These are phyloP conservation scores for Netelia fuscicornis DNA, from an alignment of 2,888 invertebrate genomes.

Conservation along the genomic window DNA sequence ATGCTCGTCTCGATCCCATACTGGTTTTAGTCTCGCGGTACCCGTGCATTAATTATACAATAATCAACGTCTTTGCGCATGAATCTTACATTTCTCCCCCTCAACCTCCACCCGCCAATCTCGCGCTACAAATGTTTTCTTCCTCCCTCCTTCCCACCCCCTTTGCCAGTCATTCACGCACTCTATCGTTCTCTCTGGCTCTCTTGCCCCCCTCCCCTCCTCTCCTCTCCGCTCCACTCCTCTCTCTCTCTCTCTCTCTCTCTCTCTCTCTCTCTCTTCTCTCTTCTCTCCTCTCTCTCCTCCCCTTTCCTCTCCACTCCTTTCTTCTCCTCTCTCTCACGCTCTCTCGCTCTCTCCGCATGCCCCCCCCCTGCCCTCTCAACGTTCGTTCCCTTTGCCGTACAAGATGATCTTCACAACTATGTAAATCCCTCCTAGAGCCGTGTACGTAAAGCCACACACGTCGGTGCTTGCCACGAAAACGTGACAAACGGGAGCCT, in stretches of 20 bases:
- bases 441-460: not conserved
- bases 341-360: too few species aligned
- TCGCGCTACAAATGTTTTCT: not conserved
- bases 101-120: constrained; percentile 18
- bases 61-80: constrained; percentile 49
- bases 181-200: not conserved
- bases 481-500: constrained; percentile 51
- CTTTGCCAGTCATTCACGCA: too few species aligned
- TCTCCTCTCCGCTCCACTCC: too few species aligned
- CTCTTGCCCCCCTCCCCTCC: constrained; percentile 20
- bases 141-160: not conserved
- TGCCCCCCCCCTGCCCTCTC: too few species aligned
- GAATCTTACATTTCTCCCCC: constrained; percentile 31
- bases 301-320: too few species aligned
- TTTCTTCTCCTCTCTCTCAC: too few species aligned
- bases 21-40: constrained; percentile 7
- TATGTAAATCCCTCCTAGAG: constrained; percentile 54
- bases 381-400: too few species aligned
- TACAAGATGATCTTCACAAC: constrained; percentile 55
- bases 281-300: too few species aligned
- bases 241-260: too few species aligned
- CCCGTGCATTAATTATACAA: constrained; percentile 47
- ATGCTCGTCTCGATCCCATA: constrained; percentile 23
- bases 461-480: not conserved
- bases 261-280: too few species aligned